These are phyloP conservation scores for Oncorhynchus gorbuscha DNA, from an alignment of 2,113 vertebrate genomes.

Conservation along the genomic window DNA sequence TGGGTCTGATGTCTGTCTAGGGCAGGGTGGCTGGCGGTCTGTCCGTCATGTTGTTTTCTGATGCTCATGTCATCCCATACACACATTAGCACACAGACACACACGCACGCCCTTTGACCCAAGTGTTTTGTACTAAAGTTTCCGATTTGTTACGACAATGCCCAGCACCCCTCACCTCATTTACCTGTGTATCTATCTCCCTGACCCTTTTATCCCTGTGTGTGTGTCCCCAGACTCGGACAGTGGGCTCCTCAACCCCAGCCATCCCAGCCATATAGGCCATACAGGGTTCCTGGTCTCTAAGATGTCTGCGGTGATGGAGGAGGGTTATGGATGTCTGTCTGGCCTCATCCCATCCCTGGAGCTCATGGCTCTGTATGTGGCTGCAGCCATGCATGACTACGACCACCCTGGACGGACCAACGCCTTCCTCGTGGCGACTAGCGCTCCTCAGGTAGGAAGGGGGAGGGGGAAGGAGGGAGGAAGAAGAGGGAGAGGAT, in stretches of 20 bases:
- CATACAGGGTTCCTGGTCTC: constrained; percentile 83
- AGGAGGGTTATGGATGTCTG: constrained; percentile 84
- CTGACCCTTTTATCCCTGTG: not conserved
- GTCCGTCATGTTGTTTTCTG: too few relatives aligned
- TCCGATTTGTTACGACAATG: too few relatives aligned
- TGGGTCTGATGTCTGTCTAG: too few relatives aligned
- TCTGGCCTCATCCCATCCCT: constrained; percentile 91
- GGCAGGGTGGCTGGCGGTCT: too few relatives aligned
- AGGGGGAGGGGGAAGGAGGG: not conserved
- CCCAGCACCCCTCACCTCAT: not conserved
- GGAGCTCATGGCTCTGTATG: constrained; percentile 96
- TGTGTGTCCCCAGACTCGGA: constrained; percentile 77
- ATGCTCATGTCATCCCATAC: too few relatives aligned
- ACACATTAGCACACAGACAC: too few relatives aligned
- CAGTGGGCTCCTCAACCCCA: constrained; percentile 66
- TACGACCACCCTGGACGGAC: constrained; percentile 97
- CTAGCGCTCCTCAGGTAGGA: constrained; percentile 87
- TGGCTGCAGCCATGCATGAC: constrained; percentile 98
- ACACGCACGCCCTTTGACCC: too few relatives aligned
- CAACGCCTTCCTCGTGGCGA: constrained; percentile 96
- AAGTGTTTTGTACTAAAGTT: too few relatives aligned
- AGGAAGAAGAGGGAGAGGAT: not conserved
- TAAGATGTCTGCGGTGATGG: constrained; percentile 75
- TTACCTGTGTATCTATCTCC: not conserved
- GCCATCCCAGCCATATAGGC: constrained; percentile 38